Conservation (phyloP, 2,888 invertebrate species). For the Macroteleia sp. region DNA sequence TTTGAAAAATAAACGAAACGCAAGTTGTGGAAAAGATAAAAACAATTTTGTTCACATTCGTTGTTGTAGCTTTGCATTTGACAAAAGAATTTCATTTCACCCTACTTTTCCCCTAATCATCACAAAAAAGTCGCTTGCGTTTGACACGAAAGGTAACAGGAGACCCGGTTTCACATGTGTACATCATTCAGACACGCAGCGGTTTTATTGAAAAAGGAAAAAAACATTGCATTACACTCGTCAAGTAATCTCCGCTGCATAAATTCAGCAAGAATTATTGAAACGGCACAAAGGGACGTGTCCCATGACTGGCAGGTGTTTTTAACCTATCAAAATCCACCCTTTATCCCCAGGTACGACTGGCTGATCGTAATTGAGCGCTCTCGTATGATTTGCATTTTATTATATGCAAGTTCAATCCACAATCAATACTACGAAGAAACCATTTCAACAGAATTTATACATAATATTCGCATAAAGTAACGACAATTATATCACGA, state of each 20-base stretch:
- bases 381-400: conserved; percentile 61
- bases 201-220: conserved; percentile 40
- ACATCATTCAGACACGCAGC: conserved; percentile 8
- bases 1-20: too few species aligned
- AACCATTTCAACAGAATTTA: conserved; percentile 30
- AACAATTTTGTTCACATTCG: conserved; percentile 17
- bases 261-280: conserved; percentile 35
- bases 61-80: conserved; percentile 13
- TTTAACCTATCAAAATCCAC: conserved; percentile 48
- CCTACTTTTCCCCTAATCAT: conserved; percentile 13
- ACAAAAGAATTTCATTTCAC: neutral
- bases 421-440: conserved; percentile 38
- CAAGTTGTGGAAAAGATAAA: neutral
- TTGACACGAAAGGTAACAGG: conserved; percentile 41
- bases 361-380: conserved; percentile 51
- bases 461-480: conserved; percentile 31
- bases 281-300: conserved; percentile 47
- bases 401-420: conserved; percentile 39
- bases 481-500: conserved; percentile 36
- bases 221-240: conserved; percentile 41
- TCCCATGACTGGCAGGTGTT: conserved; percentile 57
- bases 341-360: conserved; percentile 42
- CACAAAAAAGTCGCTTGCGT: conserved; percentile 29
- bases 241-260: conserved; percentile 21
- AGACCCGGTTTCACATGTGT: conserved; percentile 21